These are phyloP conservation scores for Peucedramus taeniatus DNA, from an alignment of 2,113 vertebrate genomes.

Conservation along the genomic window DNA sequence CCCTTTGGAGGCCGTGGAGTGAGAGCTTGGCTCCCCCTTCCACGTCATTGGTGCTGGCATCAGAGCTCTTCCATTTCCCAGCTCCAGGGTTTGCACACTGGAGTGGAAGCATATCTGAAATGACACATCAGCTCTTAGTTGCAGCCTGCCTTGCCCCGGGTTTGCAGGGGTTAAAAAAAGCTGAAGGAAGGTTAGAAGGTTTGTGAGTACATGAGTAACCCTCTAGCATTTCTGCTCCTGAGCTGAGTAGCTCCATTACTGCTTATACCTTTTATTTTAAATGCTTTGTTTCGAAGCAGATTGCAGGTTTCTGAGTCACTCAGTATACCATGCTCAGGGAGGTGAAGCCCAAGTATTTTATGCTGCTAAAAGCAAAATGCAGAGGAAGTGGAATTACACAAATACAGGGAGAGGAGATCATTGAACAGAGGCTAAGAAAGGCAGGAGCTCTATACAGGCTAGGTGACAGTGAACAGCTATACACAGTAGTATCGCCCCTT, in stretches of 20 bases:
- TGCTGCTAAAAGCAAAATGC: not conserved
- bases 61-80: not conserved
- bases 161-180: conserved; percentile 20
- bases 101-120: not conserved
- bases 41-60: accelerated
- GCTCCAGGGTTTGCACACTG: not conserved
- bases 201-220: not conserved
- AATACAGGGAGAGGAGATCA: not conserved
- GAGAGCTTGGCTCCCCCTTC: not conserved
- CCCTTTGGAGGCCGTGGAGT: not conserved
- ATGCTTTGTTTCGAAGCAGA: conserved; percentile 33
- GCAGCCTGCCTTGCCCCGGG: not conserved
- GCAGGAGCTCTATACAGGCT: not conserved
- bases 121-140: not conserved
- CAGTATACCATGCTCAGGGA: not conserved
- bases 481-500: not conserved
- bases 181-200: not conserved
- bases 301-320: conserved; percentile 34
- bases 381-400: not conserved
- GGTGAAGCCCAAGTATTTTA: not conserved
- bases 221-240: not conserved
- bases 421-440: not conserved
- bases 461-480: not conserved
- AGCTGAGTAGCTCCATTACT: not conserved
- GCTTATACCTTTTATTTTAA: not conserved